Percentiles rank a stretch among this genome's conserved stretches.
Evolutionary conservation across 2,797 vertebrate genomes (phyloP).

Genomic region (Chanos chanos): DNA sequence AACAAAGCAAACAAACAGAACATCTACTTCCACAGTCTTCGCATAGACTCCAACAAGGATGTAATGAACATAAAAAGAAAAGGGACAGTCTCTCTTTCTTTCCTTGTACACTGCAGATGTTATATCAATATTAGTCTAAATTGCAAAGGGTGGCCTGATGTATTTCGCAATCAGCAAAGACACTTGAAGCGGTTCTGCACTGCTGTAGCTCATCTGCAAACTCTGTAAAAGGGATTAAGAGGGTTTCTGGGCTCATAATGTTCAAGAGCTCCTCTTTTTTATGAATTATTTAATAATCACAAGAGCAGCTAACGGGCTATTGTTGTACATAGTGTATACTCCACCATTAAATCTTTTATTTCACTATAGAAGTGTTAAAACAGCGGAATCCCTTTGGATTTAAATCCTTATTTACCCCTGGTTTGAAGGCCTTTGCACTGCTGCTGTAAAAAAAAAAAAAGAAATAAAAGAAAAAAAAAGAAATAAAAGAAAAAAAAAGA

Average conservation of each 20-base stretch:
- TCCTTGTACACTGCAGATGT: constrained; percentile 1
- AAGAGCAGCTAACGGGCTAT: not conserved
- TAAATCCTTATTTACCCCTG: constrained; percentile 18
- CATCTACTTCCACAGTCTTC: too few species aligned
- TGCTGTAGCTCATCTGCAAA: not conserved
- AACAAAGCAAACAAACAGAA: too few species aligned
- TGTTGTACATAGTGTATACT: not conserved
- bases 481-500: not conserved
- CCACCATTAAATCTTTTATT: constrained; percentile 10
- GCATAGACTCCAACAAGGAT: too few species aligned
- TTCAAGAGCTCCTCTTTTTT: not conserved
- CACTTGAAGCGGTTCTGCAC: not conserved
- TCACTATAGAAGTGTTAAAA: constrained; percentile 13
- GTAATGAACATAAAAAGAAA: too few species aligned
- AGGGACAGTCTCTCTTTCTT: not conserved
- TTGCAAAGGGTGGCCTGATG: not conserved
- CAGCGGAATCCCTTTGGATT: constrained; percentile 3
- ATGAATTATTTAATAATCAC: constrained; percentile 19
- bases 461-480: not conserved
- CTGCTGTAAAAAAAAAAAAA: not conserved
- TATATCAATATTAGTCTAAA: not conserved
- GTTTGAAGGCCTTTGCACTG: not conserved
- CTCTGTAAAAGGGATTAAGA: not conserved
- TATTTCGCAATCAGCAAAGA: not conserved
- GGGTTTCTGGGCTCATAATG: not conserved